Conservation (phyloP, 2,888 invertebrate genomes). For the Lycaena phlaeas region DNA sequence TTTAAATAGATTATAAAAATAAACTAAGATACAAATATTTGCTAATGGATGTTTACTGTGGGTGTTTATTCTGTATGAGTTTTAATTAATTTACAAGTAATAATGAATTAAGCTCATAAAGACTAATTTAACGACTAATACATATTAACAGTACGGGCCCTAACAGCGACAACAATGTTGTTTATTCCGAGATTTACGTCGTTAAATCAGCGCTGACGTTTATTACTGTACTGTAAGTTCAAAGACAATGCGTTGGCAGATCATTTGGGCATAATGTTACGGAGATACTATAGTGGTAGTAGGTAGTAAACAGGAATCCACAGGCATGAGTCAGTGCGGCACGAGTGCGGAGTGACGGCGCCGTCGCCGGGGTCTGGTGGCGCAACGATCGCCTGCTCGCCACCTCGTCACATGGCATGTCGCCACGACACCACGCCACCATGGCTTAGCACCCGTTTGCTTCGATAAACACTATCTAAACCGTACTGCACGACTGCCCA, state of each 20-base stretch:
- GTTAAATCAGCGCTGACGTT: constrained; percentile 55
- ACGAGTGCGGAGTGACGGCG: constrained; percentile 34
- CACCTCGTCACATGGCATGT: constrained; percentile 22
- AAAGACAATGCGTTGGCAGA: constrained; percentile 69
- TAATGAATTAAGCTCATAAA: constrained; percentile 4
- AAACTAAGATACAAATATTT: too few species aligned
- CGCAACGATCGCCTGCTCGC: constrained; percentile 25
- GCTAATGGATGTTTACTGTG: too few species aligned
- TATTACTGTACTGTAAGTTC: constrained; percentile 57
- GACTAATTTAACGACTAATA: constrained; percentile 13
- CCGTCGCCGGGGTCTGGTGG: constrained; percentile 32
- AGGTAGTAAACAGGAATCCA: constrained; percentile 54
- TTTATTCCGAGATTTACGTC: constrained; percentile 30
- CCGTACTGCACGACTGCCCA: constrained; percentile 23
- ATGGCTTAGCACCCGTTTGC: constrained; percentile 16
- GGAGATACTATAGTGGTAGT: constrained; percentile 40
- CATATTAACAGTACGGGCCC: constrained; percentile 11
- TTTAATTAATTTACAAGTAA: too few species aligned
- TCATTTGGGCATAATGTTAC: constrained; percentile 60
- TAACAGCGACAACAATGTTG: constrained; percentile 19
- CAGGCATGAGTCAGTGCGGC: constrained; percentile 54
- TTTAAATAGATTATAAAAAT: too few species aligned
- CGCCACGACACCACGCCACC: constrained; percentile 21
- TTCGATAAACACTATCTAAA: constrained; percentile 13
- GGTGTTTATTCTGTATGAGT: too few species aligned